Conservation (phyloP, 2,888 invertebrate species). For the Drosophila maculinotata region DNA sequence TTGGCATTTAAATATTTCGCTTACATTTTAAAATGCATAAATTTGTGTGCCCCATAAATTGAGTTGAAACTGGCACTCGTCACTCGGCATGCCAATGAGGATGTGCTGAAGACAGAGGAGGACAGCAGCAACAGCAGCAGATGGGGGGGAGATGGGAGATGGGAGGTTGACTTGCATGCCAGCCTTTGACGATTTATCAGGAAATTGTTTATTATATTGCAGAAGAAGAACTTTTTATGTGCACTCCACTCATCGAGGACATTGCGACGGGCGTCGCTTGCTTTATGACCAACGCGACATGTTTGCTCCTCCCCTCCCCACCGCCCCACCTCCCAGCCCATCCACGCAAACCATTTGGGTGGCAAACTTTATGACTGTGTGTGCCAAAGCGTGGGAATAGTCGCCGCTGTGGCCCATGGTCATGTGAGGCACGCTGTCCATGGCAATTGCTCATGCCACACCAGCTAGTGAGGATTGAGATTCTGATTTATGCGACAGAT, state of each 20-base stretch:
- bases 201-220: conserved; percentile 78
- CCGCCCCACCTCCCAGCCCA: background rate
- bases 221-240: conserved; percentile 65
- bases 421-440: conserved; percentile 32
- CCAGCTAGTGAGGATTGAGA: conserved; percentile 46
- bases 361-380: conserved; percentile 52
- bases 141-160: background rate
- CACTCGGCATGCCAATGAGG: conserved; percentile 73
- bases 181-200: conserved; percentile 69
- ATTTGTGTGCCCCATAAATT: conserved; percentile 68
- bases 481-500: conserved; percentile 71
- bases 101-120: no score
- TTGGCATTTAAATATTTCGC: conserved; percentile 59
- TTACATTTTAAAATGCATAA: conserved; percentile 75
- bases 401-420: conserved; percentile 45
- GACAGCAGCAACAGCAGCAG: background rate
- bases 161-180: conserved; percentile 12
- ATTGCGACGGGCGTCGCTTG: conserved; percentile 53
- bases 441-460: conserved; percentile 41
- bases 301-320: conserved; percentile 1
- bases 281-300: conserved; percentile 61
- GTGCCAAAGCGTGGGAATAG: conserved; percentile 71
- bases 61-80: conserved; percentile 50
- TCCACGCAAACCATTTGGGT: conserved; percentile 52
- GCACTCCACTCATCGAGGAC: conserved; percentile 59